Base-by-base conservation (phyloP, 2,888 invertebrate species). In the Conchocele bisecta region DNA sequence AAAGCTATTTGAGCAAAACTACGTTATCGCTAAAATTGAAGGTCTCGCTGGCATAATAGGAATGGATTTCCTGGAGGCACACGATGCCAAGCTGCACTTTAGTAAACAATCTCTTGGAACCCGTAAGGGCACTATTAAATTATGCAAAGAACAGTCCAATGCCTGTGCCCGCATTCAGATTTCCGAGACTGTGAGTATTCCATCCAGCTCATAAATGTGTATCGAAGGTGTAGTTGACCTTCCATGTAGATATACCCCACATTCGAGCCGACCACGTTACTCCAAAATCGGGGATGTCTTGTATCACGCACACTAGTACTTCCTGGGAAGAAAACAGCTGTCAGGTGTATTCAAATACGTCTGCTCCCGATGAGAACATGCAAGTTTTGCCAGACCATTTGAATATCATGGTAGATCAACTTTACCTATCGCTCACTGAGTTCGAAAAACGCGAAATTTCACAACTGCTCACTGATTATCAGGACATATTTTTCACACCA, bases 381-480 rank as follows among this genome's bases (percentile, higher is more conserved):
- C 11, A 11, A 20, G 5, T 11, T 15, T 35, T 59, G n/a, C 61
- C 61, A 9, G 42, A 41, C 2, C 61, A 61, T 41, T 65, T 69
- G 65, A 20, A 24, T n/a, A 58, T 53, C 6, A 42, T 44, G 20
- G 31, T 66, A 41, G 63, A 65, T 17, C 13, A 56, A 3, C 41
- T 46, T 13, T 51, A 46, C 5, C 24, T 17, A n/a, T 20, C 61
- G 7, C 46, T 76, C n/a, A 33, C 50, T 13, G 35, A 39, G 11
- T 48, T 41, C 33, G 42, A 75, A 39, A 58, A 63, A 37, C 22
- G 48, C 20, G 7, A 54, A 26, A 26, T 72, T 5, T 39, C 26
- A 22, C 22, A 66, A 22, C 31, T 77, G 35, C 53, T 77, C 4
- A 33, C 33, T 11, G 46, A 78, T 54, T 65, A 78, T 37, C 35